Conservation (phyloP, 2,888 invertebrate genomes). For the Meteorus cinctellus region DNA sequence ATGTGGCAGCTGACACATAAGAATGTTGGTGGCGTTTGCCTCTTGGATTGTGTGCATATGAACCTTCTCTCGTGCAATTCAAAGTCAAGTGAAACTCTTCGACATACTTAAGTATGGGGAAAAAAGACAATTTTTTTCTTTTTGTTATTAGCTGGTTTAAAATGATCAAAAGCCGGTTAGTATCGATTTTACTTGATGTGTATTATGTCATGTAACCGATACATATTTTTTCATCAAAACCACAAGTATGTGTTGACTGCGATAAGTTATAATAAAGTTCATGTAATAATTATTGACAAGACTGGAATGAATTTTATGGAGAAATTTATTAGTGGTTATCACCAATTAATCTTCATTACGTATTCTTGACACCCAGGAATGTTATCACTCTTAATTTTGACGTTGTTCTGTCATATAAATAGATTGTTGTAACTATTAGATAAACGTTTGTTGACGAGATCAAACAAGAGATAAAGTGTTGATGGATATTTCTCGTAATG, state of each 20-base stretch:
- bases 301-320: neutral
- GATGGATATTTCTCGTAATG: slow-evolving; percentile 12
- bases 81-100: slow-evolving; percentile 44
- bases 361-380: too few species aligned
- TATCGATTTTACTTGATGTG: neutral
- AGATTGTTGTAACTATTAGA: neutral
- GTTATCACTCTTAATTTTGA: neutral
- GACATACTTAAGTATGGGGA: slow-evolving; percentile 25
- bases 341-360: neutral
- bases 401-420: neutral
- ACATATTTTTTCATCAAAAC: neutral
- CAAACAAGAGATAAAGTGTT: slow-evolving; percentile 14
- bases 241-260: neutral
- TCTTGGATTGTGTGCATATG: slow-evolving; percentile 14
- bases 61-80: slow-evolving; percentile 37
- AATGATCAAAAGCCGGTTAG: slow-evolving; percentile 38
- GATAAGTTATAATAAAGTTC: too few species aligned
- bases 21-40: slow-evolving; percentile 27
- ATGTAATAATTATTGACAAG: neutral
- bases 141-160: slow-evolving; percentile 21
- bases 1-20: slow-evolving; percentile 28
- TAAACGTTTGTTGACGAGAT: slow-evolving; percentile 10
- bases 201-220: slow-evolving; percentile 29
- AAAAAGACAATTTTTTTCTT: neutral
- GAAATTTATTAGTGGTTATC: neutral